Evolutionary conservation across 1,140 invertebrate genomes (phyloP).

Genomic region (Aphaenogaster rudis): DNA sequence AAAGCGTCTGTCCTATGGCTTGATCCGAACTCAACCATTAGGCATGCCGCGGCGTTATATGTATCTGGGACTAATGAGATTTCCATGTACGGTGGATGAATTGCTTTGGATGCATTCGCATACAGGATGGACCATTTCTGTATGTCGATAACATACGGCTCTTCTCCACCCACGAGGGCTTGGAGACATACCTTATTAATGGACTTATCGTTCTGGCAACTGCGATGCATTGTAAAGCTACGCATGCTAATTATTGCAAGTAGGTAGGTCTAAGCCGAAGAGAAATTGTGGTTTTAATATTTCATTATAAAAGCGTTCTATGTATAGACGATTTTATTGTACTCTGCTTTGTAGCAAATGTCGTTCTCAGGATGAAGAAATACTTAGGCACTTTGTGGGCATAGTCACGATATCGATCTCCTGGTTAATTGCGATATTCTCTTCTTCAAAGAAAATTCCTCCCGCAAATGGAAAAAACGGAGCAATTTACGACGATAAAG

Average conservation of each 20-base stretch:
- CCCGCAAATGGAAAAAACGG: slow-evolving; percentile 1
- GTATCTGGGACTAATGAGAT: slow-evolving; percentile 78
- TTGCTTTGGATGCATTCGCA: slow-evolving; percentile 70
- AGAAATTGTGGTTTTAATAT: not conserved
- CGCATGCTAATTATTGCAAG: slow-evolving; percentile 21
- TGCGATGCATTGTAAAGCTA: slow-evolving; percentile 16
- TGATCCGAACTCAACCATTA: slow-evolving; percentile 77
- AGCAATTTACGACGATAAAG: slow-evolving; percentile 3
- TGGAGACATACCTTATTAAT: slow-evolving; percentile 59
- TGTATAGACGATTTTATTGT: not conserved
- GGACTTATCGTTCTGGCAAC: slow-evolving; percentile 48
- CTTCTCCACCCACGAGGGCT: slow-evolving; percentile 22
- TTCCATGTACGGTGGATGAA: slow-evolving; percentile 78
- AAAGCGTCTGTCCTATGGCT: slow-evolving; percentile 74
- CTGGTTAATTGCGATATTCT: slow-evolving; percentile 5
- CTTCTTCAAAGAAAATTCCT: not conserved
- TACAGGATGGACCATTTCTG: slow-evolving; percentile 56
- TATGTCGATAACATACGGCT: slow-evolving; percentile 35
- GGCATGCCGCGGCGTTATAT: slow-evolving; percentile 69
- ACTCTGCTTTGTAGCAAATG: not conserved
- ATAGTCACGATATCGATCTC: slow-evolving; percentile 10
- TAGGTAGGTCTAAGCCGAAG: not conserved
- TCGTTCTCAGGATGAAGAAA: not conserved
- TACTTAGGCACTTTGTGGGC: not conserved
- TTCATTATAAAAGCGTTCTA: not conserved